Percentiles rank a stretch among this genome's conserved stretches.
Evolutionary conservation across 2,797 vertebrate genomes (phyloP).

Genomic region (Siniperca obscura): DNA sequence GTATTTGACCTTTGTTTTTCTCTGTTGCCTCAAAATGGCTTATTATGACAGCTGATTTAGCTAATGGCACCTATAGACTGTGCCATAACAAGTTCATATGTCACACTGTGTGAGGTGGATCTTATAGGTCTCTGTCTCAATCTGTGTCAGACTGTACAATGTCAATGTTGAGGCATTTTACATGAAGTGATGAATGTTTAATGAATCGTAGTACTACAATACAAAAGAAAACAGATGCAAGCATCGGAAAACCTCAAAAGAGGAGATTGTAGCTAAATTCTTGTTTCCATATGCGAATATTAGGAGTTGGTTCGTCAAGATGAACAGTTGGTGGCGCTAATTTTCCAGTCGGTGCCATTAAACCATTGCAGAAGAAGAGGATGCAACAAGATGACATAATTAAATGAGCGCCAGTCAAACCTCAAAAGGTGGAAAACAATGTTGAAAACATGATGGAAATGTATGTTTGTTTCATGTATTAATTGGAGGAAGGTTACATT

Average conservation of each 20-base stretch:
- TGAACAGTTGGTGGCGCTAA: no score
- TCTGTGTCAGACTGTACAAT: conserved; percentile 24
- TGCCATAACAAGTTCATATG: conserved; percentile 5
- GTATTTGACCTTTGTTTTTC: conserved; percentile 15
- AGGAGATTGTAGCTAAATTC: not conserved
- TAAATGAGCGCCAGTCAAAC: no score
- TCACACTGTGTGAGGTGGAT: conserved; percentile 33
- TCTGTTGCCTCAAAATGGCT: conserved; percentile 20
- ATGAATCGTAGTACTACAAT: not conserved
- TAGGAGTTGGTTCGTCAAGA: not conserved
- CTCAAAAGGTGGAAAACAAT: no score
- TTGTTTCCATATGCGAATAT: not conserved
- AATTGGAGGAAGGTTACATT: no score
- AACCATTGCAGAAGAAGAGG: no score
- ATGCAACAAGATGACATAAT: no score
- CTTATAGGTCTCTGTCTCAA: conserved; percentile 13
- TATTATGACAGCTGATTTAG: conserved; percentile 28
- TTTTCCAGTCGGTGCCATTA: no score
- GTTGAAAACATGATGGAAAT: no score
- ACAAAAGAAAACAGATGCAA: not conserved
- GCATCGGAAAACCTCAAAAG: not conserved
- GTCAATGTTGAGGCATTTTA: conserved; percentile 19
- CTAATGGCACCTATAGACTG: conserved; percentile 22
- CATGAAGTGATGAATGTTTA: conserved; percentile 15
- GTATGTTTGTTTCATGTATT: no score